Base-by-base conservation (phyloP, 2,888 invertebrate genomes). In the Xylota segnis region DNA sequence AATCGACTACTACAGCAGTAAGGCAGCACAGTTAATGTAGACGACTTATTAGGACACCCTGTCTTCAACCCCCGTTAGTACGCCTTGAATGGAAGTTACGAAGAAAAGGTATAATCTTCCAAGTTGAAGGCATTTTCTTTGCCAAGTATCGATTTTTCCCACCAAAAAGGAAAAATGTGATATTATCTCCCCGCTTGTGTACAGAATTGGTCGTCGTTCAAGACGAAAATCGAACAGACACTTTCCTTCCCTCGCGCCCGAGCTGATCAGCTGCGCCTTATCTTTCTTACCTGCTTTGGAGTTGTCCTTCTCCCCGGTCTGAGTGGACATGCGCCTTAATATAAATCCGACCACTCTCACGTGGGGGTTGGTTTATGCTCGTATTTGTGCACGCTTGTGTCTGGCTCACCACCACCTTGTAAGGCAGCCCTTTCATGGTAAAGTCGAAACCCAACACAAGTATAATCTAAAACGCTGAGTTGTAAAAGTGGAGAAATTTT, bases 211-310 rank as follows among this genome's bases (percentile, higher is more conserved):
- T 37, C 14, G 54, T 56, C 18, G 47, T 70, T 58, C 10, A 52
- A 77, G 61, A 83, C 56, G 40, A 74, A 83, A 79, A 83, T 79
- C 79, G 74, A 83, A 83, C 54, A 47, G 61, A 23, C 59, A 83
- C 27, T 65, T 66, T 32, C 45, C 66, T 74, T 47, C 40, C 61
- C 72, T 68, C 56, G 63, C 27, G 47, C 32, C 58, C 70, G 79
- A 43, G 65, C 52, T 71, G 84, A 84, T 84, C 81, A 84, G 81
- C 84, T 84, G 81, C 84, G 84, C 84, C 75, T 84, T 75, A 70
- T 81, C 68, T 70, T 79, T 75, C 65, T 65, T 81, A 81, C 81
- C 81, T 84, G 74, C 70, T 81, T 81, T 84, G 70, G 70, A 71
- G 75, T 84, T 81, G 70, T 71, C 58, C 70, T 84, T 43, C 59